Percentiles rank a stretch among this genome's conserved stretches.
Evolutionary conservation across 2,797 vertebrate genomes (phyloP).

Genomic region (Paguma larvata): DNA sequence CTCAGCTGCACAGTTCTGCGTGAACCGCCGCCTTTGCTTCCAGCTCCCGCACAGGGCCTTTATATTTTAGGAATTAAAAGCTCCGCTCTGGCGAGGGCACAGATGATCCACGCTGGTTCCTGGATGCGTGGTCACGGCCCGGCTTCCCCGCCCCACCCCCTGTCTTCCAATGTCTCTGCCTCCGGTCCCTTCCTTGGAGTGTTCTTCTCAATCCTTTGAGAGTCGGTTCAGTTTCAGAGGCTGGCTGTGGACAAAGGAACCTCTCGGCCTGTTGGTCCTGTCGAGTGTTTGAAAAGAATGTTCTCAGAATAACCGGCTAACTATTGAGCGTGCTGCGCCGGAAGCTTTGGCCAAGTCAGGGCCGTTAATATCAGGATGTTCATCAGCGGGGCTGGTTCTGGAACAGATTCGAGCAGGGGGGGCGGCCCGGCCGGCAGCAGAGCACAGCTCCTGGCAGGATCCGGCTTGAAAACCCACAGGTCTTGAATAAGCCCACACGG

Average conservation of each 20-base stretch:
- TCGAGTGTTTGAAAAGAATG: constrained; percentile 80
- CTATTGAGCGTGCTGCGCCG: constrained; percentile 68
- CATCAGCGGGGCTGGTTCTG: background rate
- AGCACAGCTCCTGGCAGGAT: background rate
- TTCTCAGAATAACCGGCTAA: constrained; percentile 80
- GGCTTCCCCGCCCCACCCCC: background rate
- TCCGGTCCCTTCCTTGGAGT: constrained; percentile 3
- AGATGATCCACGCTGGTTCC: background rate
- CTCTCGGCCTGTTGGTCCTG: constrained; percentile 72
- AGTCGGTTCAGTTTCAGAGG: constrained; percentile 58
- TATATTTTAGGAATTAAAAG: constrained; percentile 76
- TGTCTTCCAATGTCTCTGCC: background rate
- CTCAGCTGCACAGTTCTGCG: constrained; percentile 12
- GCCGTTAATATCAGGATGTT: constrained; percentile 20
- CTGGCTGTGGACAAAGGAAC: constrained; percentile 74
- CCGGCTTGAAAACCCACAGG: background rate
- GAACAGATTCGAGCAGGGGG: background rate
- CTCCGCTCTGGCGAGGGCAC: background rate
- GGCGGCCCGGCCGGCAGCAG: background rate
- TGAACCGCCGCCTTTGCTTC: background rate
- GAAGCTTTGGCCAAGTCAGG: constrained; percentile 67
- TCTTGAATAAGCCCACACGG: background rate
- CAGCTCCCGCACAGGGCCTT: constrained; percentile 46
- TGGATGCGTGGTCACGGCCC: background rate
- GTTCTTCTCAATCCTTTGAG: constrained; percentile 59